These are phyloP conservation scores for Ploceus nigricollis DNA, from an alignment of 2,113 vertebrate genomes.

Conservation along the genomic window DNA sequence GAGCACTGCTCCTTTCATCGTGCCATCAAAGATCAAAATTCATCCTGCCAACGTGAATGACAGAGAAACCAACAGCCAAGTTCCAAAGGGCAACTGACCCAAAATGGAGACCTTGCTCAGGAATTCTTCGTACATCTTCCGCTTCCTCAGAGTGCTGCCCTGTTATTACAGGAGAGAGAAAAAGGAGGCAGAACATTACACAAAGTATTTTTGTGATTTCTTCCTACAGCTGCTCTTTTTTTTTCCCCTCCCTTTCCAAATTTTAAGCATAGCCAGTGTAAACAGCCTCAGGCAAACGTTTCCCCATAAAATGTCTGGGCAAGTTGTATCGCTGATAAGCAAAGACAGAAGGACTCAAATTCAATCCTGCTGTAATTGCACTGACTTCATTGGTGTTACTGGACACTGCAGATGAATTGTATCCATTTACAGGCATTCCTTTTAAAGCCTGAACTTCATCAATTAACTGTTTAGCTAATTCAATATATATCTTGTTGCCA, in stretches of 20 bases:
- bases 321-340: conserved; percentile 33
- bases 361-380: conserved; percentile 16
- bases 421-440: neutral
- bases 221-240: conserved; percentile 41
- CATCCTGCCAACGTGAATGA: neutral
- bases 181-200: neutral
- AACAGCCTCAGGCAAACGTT: conserved; percentile 4
- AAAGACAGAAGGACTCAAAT: conserved; percentile 35
- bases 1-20: neutral
- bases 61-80: neutral
- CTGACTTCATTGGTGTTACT: conserved; percentile 17
- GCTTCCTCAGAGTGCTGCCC: conserved; percentile 94
- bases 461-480: conserved; percentile 35
- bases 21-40: neutral
- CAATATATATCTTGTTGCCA: neutral
- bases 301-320: conserved; percentile 45
- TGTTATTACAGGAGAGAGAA: conserved; percentile 63
- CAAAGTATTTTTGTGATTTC: conserved; percentile 38
- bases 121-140: conserved; percentile 98
- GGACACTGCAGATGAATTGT: neutral
- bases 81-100: conserved; percentile 77
- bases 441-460: neutral
- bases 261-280: neutral
- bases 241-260: neutral
- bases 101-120: conserved; percentile 97